Evolutionary conservation across 2,113 vertebrate genomes (phyloP).

Genomic region (Nothoprocta pentlandii): DNA sequence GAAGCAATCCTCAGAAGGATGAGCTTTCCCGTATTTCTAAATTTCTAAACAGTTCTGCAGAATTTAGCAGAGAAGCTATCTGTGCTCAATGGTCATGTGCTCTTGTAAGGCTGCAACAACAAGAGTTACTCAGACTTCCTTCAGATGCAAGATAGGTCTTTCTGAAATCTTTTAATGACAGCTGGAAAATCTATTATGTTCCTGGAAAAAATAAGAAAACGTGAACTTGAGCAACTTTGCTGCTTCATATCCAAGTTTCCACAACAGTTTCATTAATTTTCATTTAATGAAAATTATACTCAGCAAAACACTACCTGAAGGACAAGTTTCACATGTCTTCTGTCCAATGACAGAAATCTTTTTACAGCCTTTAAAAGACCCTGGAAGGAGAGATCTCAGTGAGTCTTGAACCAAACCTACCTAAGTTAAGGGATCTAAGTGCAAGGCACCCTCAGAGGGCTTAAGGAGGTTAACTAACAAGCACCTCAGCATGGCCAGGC

Average conservation of each 20-base stretch:
- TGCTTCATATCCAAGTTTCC: background rate
- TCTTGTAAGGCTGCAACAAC: background rate
- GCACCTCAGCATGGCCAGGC: background rate
- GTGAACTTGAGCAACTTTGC: background rate
- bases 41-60: background rate
- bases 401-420: background rate
- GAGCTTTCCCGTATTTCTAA: background rate
- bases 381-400: background rate
- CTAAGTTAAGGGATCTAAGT: background rate
- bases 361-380: background rate
- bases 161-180: background rate
- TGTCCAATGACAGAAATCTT: background rate
- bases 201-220: background rate
- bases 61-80: background rate
- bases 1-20: background rate
- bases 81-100: background rate
- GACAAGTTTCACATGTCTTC: background rate
- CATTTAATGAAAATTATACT: background rate
- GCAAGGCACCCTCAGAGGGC: background rate
- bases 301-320: background rate
- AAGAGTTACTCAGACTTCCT: background rate
- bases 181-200: background rate
- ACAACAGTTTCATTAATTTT: background rate
- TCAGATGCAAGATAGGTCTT: background rate
- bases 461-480: background rate